Base-by-base conservation (phyloP, 2,113 vertebrate species). In the Raja brachyura region DNA sequence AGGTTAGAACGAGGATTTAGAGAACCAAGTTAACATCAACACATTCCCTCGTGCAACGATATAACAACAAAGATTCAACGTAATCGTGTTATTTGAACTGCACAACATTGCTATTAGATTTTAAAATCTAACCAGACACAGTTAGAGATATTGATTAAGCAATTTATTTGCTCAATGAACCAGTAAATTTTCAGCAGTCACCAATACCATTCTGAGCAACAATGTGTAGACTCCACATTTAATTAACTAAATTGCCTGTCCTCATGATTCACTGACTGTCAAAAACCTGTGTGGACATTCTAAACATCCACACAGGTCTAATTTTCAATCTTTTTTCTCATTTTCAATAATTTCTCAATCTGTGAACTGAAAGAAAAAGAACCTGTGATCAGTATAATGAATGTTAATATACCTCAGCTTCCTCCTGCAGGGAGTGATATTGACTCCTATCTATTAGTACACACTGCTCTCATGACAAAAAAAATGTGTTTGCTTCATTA, bases 71-170 rank as follows among this genome's bases (percentile, higher is more conserved):
- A 39, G 33, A 54, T 13, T 73, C 66, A 73, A 22, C 16, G 39
- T 92, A 10, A 48, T 73, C 25, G 20, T 73, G 63, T 66, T 73
- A 54, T 85, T 88, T 48, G 4, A 18, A 48, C n/a, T 70, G 25
- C 70, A 73, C 66, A 11, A 68, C 28, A 73, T 70, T 92, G 66
- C 66, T 25, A 33, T 73, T 92, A 33, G 22, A 92, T 22, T 33
- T 73, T 73, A 92, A 92, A 14, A 18, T 88, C 28, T 66, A 88
- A 88, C 61, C 5, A 88, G 31, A 33, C 63, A 66, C 61, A 88
- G 63, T 25, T 59, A 63, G 54, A 56, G 63, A 61, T 88, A 88
- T 88, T 90, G 88, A 90, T 90, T 90, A 48, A 73, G 88, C 20
- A 33, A 39, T 68, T 68, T 90, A 31, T 48, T 92, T 63, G 56